These are phyloP conservation scores for Taenaris catops DNA, from an alignment of 2,888 invertebrate species.

Conservation along the genomic window DNA sequence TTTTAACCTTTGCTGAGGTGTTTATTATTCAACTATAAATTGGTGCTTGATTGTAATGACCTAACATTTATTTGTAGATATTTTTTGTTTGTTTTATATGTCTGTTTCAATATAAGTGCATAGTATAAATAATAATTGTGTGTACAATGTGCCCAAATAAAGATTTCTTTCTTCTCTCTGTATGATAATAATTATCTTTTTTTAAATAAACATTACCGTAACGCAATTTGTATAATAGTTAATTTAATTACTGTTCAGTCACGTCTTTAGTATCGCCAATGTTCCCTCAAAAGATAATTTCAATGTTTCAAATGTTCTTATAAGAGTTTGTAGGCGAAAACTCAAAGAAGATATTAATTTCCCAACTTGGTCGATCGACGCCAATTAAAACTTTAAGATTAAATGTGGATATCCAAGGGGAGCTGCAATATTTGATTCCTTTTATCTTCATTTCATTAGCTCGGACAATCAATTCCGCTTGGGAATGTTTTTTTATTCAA, in stretches of 20 bases:
- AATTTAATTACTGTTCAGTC: neutral
- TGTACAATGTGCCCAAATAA: too few relatives aligned
- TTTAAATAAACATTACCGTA: too few relatives aligned
- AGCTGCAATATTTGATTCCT: neutral
- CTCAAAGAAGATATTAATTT: slow-evolving; percentile 55
- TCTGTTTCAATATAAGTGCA: too few relatives aligned
- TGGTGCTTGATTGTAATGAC: too few relatives aligned
- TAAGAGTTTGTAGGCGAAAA: slow-evolving; percentile 5
- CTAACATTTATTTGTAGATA: too few relatives aligned
- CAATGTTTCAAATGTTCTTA: slow-evolving; percentile 2
- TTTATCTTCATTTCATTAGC: slow-evolving; percentile 2
- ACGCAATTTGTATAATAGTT: too few relatives aligned
- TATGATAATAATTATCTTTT: too few relatives aligned
- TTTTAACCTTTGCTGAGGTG: too few relatives aligned
- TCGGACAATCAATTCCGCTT: neutral
- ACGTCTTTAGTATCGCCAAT: slow-evolving; percentile 1
- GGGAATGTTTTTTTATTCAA: neutral
- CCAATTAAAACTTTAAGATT: slow-evolving; percentile 55
- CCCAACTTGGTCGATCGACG: slow-evolving; percentile 55
- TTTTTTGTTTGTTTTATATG: too few relatives aligned
- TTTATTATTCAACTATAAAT: too few relatives aligned
- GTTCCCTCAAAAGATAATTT: neutral
- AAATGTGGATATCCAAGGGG: slow-evolving; percentile 4
- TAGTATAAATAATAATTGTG: too few relatives aligned
- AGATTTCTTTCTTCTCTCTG: too few relatives aligned